Base-by-base conservation (phyloP, 2,888 invertebrate genomes). In the Macaria liturata region DNA sequence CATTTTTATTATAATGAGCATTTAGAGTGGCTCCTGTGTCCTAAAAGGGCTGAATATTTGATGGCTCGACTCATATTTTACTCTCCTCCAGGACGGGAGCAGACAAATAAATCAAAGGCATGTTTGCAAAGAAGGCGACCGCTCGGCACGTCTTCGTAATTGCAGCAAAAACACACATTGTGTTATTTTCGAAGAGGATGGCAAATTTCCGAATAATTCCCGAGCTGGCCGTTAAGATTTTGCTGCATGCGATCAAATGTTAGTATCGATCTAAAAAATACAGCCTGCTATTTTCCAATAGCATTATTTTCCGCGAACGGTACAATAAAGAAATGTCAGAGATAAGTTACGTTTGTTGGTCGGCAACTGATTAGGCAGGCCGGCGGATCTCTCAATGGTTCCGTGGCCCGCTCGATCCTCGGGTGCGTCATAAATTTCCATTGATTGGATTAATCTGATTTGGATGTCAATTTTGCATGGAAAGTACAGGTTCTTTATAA, bases 371-470 rank as follows among this genome's bases (percentile, higher is more conserved):
- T 90, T 89, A 88, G 88, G 79, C 74, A 76, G 74, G 71, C 75
- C 69, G 66, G 70, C 80, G 76, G 85, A 88, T 85, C 85, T 86
- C 84, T 87, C 84, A 85, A 85, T 83, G 86, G 84, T 79, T 74
- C 55, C 70, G 75, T 62, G 68, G 74, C 72, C 68, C 76, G 85
- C 81, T 78, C 83, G 84, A 78, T 83, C 53, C 84, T 78, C 72
- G 85, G 84, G 86, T 86, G 90, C 89, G 87, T 92, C 92, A 92
- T 92, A 92, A 92, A 92, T 92, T 88, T 86, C 81, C 88, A 88
- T 89, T 92, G 91, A 91, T 92, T 89, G 91, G 91, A 88, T 90
- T 92, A 91, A 92, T 92, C 92, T 91, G 92, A 92, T 92, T 91
- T 91, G 88, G 83, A 86, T 89, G 90, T 88, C 89, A 89, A 89